A percentile compares a stretch with the other conserved stretches of the same genome.
phyloP scores from a whole-genome alignment of 2,797 vertebrate genomes.

The Gobionotothen gibberifrons region DNA sequence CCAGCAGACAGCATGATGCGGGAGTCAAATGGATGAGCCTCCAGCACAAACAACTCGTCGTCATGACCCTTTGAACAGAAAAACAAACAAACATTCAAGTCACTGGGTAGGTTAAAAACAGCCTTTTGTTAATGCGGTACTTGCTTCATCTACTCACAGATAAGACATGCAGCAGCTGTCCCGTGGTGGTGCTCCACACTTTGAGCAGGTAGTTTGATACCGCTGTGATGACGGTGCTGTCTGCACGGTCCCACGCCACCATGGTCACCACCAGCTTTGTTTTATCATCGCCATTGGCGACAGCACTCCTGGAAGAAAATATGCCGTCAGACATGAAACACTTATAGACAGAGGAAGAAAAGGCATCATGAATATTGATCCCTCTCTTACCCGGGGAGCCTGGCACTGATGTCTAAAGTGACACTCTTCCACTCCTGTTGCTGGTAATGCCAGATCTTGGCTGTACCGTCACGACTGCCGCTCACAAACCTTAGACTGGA shows the following conservation, averaged over 20 bases:
- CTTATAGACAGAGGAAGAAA: neutral
- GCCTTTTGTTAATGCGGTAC: neutral
- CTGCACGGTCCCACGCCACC: slow-evolving; percentile 97
- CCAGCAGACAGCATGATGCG: slow-evolving; percentile 96
- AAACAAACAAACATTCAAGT: slow-evolving; percentile 2
- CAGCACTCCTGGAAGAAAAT: slow-evolving; percentile 79
- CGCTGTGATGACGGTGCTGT: slow-evolving; percentile 93
- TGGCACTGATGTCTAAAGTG: slow-evolving; percentile 92
- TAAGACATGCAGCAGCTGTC: slow-evolving; percentile 93
- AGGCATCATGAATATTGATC: neutral
- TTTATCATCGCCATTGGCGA: slow-evolving; percentile 90
- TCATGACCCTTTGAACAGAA: slow-evolving; percentile 90
- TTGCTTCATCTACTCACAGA: slow-evolving; percentile 85
- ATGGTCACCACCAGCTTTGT: slow-evolving; percentile 97
- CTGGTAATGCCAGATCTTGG: slow-evolving; percentile 95
- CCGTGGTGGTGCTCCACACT: slow-evolving; percentile 93
- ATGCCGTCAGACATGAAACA: neutral
- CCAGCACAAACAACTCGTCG: slow-evolving; percentile 97
- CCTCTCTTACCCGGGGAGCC: slow-evolving; percentile 91
- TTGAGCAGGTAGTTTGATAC: slow-evolving; percentile 98
- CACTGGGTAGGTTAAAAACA: neutral
- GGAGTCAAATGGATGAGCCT: slow-evolving; percentile 96
- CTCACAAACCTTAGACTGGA: slow-evolving; percentile 93
- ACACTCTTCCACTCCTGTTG: slow-evolving; percentile 96
- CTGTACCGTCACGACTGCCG: slow-evolving; percentile 97